A percentile compares a stretch with the other conserved stretches of the same genome.
phyloP scores from a whole-genome alignment of 2,888 invertebrate genomes.

The Brachypterus glaber region DNA sequence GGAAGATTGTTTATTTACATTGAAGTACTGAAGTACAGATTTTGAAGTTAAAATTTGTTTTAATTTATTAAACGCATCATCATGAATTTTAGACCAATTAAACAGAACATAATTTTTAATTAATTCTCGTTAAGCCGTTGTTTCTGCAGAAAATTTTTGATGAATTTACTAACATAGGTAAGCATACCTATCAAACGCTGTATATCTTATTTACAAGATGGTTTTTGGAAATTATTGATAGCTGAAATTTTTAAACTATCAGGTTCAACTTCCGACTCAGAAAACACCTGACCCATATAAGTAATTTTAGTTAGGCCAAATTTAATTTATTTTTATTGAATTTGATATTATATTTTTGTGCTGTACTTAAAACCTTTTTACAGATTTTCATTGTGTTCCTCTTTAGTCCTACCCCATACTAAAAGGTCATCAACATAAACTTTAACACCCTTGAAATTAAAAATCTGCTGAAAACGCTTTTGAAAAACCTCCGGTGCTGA shows the following conservation, averaged over 20 bases:
- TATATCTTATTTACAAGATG: constrained; percentile 12
- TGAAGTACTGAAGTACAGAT: constrained; percentile 10
- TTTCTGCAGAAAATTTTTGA: constrained; percentile 10
- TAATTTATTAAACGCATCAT: constrained; percentile 5
- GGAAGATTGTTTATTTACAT: constrained; percentile 9
- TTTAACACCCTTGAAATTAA: constrained; percentile 20
- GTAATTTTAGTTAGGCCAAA: too few relatives aligned
- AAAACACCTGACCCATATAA: too few relatives aligned
- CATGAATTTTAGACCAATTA: constrained; percentile 8
- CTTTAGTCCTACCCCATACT: constrained; percentile 18
- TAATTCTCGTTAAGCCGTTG: constrained; percentile 4
- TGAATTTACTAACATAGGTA: constrained; percentile 14
- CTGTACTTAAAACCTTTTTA: too few relatives aligned
- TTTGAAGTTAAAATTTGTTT: constrained; percentile 6
- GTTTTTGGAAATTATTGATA: constrained; percentile 6
- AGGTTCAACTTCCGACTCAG: too few relatives aligned
- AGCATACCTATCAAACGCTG: constrained; percentile 11
- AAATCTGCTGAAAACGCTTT: constrained; percentile 15
- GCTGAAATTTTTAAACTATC: constrained; percentile 6
- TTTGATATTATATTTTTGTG: too few relatives aligned
- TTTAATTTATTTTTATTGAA: too few relatives aligned
- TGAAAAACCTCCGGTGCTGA: constrained; percentile 5
- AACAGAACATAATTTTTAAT: constrained; percentile 11
- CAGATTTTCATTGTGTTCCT: constrained; percentile 22
- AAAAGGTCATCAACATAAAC: constrained; percentile 27